phyloP scores from a whole-genome alignment of 2,113 vertebrate species.

The Chauna torquata region DNA sequence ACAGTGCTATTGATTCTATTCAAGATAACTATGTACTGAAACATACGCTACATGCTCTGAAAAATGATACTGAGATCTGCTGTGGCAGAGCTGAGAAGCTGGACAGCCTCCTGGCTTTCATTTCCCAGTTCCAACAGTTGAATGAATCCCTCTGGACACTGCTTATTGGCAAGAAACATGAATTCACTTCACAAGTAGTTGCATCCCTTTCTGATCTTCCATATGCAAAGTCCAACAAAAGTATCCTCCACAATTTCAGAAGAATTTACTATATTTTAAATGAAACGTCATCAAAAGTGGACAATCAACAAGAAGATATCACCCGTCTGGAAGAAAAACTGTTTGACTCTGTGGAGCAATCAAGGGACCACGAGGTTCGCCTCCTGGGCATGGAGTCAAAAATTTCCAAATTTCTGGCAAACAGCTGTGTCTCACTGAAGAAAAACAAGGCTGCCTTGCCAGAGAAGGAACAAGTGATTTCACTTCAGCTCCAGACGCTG shows the following conservation, averaged over 20 bases:
- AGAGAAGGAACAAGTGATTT: conserved; percentile 53
- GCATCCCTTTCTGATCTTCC: conserved; percentile 14
- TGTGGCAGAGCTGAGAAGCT: conserved; percentile 62
- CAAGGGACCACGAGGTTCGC: conserved; percentile 59
- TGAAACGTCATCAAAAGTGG: conserved; percentile 43
- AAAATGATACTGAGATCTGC: conserved; percentile 36
- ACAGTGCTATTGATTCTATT: conserved; percentile 78
- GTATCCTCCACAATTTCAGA: conserved; percentile 19
- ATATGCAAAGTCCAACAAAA: neutral
- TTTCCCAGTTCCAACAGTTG: conserved; percentile 63
- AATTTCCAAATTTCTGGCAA: conserved; percentile 68
- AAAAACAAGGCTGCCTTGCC: neutral
- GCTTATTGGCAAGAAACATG: conserved; percentile 10
- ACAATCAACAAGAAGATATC: conserved; percentile 55
- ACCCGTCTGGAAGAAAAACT: conserved; percentile 62
- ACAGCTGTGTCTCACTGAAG: conserved; percentile 62
- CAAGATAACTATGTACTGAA: conserved; percentile 76
- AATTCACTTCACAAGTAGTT: conserved; percentile 30
- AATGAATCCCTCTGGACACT: conserved; percentile 74
- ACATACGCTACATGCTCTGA: conserved; percentile 5
- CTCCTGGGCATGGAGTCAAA: conserved; percentile 75
- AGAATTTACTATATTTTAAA: conserved; percentile 68
- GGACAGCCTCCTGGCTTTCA: conserved; percentile 60
- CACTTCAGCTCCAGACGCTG: conserved; percentile 67
- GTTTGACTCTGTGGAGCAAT: neutral